Conservation (phyloP, 2,888 invertebrate species). For the Andricus quercusramuli region DNA sequence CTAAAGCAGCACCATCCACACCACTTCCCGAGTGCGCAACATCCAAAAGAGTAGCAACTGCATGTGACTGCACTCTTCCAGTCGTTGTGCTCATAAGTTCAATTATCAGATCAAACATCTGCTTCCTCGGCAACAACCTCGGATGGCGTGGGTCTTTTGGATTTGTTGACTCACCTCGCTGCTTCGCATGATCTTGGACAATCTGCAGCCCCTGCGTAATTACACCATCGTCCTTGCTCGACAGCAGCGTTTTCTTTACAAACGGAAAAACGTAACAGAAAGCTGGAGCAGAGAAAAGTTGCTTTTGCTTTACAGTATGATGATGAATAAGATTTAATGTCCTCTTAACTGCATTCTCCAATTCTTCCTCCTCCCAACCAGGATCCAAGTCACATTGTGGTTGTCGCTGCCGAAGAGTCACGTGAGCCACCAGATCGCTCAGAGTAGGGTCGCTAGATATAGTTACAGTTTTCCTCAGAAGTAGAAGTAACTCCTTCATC, state of each 20-base stretch:
- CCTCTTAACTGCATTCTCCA: constrained; percentile 83
- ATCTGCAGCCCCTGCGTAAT: constrained; percentile 84
- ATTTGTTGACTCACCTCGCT: constrained; percentile 79
- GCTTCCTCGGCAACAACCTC: constrained; percentile 87
- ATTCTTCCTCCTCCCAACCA: constrained; percentile 87
- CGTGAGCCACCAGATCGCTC: constrained; percentile 84
- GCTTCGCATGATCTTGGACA: constrained; percentile 86
- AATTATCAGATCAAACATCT: constrained; percentile 90
- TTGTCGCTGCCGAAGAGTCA: constrained; percentile 85
- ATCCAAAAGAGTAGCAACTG: constrained; percentile 89
- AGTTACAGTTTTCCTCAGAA: constrained; percentile 82
- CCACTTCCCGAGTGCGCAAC: constrained; percentile 89
- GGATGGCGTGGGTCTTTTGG: constrained; percentile 85
- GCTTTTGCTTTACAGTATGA: constrained; percentile 78
- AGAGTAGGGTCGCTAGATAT: constrained; percentile 77
- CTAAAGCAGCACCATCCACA: constrained; percentile 82
- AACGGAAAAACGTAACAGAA: constrained; percentile 92
- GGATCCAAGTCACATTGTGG: constrained; percentile 90
- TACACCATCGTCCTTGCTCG: constrained; percentile 80
- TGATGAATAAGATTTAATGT: constrained; percentile 82
- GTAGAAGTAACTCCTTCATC: constrained; percentile 82
- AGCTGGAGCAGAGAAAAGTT: constrained; percentile 85
- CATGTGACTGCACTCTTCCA: constrained; percentile 88
- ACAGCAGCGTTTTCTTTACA: constrained; percentile 82
- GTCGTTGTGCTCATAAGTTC: constrained; percentile 86